Percentiles rank a stretch among this genome's conserved stretches.
These are phyloP conservation scores for Nipponia nippon DNA, from an alignment of 2,113 vertebrate genomes.

Conservation along the genomic window DNA sequence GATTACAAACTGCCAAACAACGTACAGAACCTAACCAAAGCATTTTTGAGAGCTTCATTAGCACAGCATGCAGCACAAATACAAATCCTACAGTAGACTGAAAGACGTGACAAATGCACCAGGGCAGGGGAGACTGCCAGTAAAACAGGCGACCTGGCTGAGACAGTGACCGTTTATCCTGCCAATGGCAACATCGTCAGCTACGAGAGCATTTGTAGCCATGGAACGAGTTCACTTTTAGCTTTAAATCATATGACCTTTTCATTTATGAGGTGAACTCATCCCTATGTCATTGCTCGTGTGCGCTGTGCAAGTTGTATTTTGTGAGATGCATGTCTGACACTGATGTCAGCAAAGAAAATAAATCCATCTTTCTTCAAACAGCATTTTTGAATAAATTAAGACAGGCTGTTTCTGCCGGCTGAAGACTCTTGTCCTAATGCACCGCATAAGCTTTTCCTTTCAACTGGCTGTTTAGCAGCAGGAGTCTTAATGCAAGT, in stretches of 20 bases:
- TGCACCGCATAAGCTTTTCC: not conserved
- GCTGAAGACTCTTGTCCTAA: not conserved
- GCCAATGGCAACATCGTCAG: not conserved
- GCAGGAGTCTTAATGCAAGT: not conserved
- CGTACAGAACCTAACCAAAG: not conserved
- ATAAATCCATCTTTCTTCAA: not conserved
- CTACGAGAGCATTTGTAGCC: not conserved
- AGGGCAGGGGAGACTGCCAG: not conserved
- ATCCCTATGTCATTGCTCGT: not conserved
- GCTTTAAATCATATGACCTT: not conserved
- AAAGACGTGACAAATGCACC: not conserved
- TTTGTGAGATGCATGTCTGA: not conserved
- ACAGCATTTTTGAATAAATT: not conserved
- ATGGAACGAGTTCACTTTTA: accelerated
- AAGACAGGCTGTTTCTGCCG: not conserved
- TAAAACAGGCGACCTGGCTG: not conserved
- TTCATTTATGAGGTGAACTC: not conserved
- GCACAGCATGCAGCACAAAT: not conserved
- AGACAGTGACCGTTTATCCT: not conserved
- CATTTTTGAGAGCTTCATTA: not conserved
- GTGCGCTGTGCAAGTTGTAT: not conserved
- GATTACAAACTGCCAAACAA: not conserved
- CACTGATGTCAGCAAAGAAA: not conserved
- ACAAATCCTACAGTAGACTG: not conserved
- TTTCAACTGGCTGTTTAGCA: not conserved